phyloP scores from a whole-genome alignment of 2,113 vertebrate species.

The Entosphenus tridentatus region DNA sequence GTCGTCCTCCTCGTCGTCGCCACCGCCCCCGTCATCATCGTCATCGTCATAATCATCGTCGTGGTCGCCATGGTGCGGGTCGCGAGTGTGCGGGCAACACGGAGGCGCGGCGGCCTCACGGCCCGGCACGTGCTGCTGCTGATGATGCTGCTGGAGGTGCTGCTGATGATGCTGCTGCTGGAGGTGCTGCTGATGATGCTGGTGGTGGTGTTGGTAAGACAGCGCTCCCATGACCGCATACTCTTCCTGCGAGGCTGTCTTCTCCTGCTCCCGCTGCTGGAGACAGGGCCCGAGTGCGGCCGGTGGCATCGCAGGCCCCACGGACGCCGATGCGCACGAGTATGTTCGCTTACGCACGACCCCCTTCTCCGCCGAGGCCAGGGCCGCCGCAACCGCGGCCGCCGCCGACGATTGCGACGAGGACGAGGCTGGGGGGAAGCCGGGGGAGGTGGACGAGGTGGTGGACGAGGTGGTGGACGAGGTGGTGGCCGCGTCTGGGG shows the following conservation, averaged over 20 bases:
- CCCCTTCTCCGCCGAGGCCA: neutral
- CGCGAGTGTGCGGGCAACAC: slow-evolving; percentile 42
- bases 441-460: neutral
- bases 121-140: neutral
- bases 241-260: neutral
- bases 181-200: neutral
- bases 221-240: slow-evolving; percentile 1
- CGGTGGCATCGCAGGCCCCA: neutral
- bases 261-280: too few species aligned
- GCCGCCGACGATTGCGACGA: neutral
- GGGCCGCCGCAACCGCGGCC: neutral
- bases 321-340: slow-evolving; percentile 1
- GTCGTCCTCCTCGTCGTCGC: too few species aligned
- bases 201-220: neutral
- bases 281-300: neutral
- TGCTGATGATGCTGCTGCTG: neutral
- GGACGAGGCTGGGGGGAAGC: neutral
- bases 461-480: neutral
- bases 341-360: slow-evolving; percentile 1
- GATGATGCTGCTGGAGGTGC: neutral
- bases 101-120: slow-evolving; percentile 76
- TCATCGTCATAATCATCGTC: too few species aligned
- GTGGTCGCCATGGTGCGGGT: too few species aligned
- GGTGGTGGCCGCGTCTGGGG: neutral
- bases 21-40: too few species aligned